phyloP scores from a whole-genome alignment of 2,888 invertebrate species.

The Drosophila anceps region DNA sequence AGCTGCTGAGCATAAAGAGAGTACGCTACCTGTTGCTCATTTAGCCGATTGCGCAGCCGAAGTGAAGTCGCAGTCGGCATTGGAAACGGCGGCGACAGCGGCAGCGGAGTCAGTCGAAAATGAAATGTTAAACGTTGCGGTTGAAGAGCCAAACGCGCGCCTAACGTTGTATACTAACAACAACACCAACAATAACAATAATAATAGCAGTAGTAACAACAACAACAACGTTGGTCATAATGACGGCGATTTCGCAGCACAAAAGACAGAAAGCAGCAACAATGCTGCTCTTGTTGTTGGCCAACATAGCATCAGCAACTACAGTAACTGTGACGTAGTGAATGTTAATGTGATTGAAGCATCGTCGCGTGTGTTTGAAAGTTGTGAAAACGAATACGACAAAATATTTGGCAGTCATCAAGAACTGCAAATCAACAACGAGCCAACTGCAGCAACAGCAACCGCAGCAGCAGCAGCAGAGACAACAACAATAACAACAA shows the following conservation, averaged over 20 bases:
- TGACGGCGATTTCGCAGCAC: slow-evolving; percentile 77
- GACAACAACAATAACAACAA: slow-evolving; percentile 19
- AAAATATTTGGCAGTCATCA: slow-evolving; percentile 72
- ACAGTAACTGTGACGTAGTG: slow-evolving; percentile 60
- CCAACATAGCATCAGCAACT: slow-evolving; percentile 47
- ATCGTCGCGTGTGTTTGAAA: slow-evolving; percentile 66
- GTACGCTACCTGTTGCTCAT: slow-evolving; percentile 60
- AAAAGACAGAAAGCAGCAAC: slow-evolving; percentile 58
- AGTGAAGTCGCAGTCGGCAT: slow-evolving; percentile 56
- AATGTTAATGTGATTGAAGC: slow-evolving; percentile 46
- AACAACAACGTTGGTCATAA: slow-evolving; percentile 66
- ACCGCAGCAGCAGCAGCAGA: slow-evolving; percentile 30
- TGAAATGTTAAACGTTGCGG: slow-evolving; percentile 84
- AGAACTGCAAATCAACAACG: slow-evolving; percentile 37
- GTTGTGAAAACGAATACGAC: slow-evolving; percentile 77
- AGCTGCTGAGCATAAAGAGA: slow-evolving; percentile 28
- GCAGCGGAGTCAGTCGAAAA: slow-evolving; percentile 78
- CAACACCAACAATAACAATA: slow-evolving; percentile 39
- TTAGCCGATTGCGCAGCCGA: slow-evolving; percentile 71
- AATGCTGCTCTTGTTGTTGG: slow-evolving; percentile 50
- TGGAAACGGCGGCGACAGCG: slow-evolving; percentile 10
- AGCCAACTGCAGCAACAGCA: slow-evolving; percentile 26
- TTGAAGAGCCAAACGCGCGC: slow-evolving; percentile 66
- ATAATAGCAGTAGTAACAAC: slow-evolving; percentile 30
- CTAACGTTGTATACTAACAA: slow-evolving; percentile 47